Evolutionary conservation across 2,888 invertebrate species (phyloP).

Genomic region (Hydrotaea cyrtoneurina): DNA sequence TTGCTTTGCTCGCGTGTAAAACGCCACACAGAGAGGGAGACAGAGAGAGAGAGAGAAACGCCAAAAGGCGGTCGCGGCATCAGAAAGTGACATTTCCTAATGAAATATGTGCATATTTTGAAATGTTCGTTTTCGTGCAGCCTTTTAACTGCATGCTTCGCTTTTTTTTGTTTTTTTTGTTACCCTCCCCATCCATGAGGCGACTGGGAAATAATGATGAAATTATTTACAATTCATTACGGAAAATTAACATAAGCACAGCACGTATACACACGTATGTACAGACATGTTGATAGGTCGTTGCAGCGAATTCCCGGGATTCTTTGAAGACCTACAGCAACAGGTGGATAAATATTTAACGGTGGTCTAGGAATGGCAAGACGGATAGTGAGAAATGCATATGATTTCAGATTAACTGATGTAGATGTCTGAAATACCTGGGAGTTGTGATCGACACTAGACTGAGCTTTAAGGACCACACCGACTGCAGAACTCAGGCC

Average conservation of each 20-base stretch:
- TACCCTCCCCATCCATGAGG: background rate
- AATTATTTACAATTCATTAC: conserved; percentile 37
- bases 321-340: background rate
- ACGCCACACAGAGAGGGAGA: background rate
- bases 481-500: too few relatives aligned
- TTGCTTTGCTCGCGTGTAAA: background rate
- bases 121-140: background rate
- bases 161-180: too few relatives aligned
- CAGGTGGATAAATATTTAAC: background rate
- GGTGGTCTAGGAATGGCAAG: background rate
- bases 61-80: background rate
- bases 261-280: too few relatives aligned
- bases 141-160: background rate
- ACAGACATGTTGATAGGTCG: background rate
- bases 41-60: too few relatives aligned
- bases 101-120: conserved; percentile 29
- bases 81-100: background rate
- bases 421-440: too few relatives aligned
- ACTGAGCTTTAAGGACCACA: too few relatives aligned
- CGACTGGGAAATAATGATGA: conserved; percentile 4
- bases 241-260: conserved; percentile 16
- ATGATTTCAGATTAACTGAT: too few relatives aligned
- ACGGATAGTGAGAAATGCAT: background rate
- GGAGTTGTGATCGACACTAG: too few relatives aligned
- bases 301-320: too few relatives aligned